Evolutionary conservation across 1,140 invertebrate species (phyloP).

Genomic region (Drusus annulatus): DNA sequence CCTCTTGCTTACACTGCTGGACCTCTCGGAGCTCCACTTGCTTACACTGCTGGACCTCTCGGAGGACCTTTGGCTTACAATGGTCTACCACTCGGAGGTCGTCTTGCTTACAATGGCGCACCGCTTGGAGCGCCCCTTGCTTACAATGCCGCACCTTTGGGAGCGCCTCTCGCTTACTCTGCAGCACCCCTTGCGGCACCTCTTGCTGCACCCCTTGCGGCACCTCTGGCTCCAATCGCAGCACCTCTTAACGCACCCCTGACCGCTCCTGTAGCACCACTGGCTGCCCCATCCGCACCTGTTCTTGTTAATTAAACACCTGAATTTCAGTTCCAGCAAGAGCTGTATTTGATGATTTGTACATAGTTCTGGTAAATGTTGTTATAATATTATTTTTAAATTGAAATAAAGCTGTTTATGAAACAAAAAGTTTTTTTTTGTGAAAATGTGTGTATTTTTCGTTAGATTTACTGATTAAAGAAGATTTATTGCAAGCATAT

Average conservation of each 20-base stretch:
- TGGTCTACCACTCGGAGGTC: background rate
- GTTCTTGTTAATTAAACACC: slow-evolving; percentile 25
- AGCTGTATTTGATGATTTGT: too few species aligned
- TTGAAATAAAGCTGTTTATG: too few species aligned
- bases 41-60: background rate
- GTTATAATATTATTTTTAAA: too few species aligned
- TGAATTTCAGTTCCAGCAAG: too few species aligned
- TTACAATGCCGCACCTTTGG: background rate
- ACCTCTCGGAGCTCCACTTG: slow-evolving; percentile 37
- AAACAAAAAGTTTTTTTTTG: too few species aligned
- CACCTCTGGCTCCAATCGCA: background rate
- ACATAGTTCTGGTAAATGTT: too few species aligned
- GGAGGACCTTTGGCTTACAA: background rate
- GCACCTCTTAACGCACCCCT: background rate
- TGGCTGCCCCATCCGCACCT: slow-evolving; percentile 34
- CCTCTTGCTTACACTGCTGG: slow-evolving; percentile 8
- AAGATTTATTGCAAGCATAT: too few species aligned
- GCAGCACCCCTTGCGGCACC: slow-evolving; percentile 32
- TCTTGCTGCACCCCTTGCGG: slow-evolving; percentile 10
- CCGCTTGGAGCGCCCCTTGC: background rate
- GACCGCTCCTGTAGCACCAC: too few species aligned
- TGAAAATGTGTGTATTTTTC: too few species aligned
- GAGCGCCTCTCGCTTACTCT: slow-evolving; percentile 34
- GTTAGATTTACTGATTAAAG: too few species aligned
- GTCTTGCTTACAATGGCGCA: slow-evolving; percentile 25